Base-by-base conservation (phyloP, 2,797 vertebrate species). In the Rhinoraja longicauda region DNA sequence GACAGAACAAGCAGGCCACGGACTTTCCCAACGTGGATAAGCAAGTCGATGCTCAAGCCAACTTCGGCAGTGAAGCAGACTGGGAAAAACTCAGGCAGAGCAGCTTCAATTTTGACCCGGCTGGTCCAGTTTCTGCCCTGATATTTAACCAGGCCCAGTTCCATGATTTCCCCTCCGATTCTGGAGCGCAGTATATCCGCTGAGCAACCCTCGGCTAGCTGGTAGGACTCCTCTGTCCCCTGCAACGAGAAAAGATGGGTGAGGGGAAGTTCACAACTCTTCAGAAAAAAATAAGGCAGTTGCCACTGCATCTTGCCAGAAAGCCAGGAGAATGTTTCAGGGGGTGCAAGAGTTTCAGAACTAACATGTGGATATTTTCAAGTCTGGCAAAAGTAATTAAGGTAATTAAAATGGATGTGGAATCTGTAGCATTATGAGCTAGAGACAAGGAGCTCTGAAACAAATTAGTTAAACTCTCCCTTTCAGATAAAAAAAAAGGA, bases 121-220 rank as follows among this genome's bases (percentile, higher is more conserved):
- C 98, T 97, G 0, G 95, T 96, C 99, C 99, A 99, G 95, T 98
- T 95, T 62, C 96, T 97, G 53, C 99, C 98, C 95, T 99, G 98
- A 59, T 99, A 99, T 93, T 96, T 97, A 53, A 97, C 91, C 94
- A 99, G 95, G 6, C 96, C 97, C 88, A 99, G 92, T 0, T 99
- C 98, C 96, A 99, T 95, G 70, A 99, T 96, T 95, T 98, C 97
- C 0, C 97, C 98, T 0, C 26, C 93, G 92, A 98, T 94, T 4
- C 97, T 96, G 0, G 98, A 97, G 17, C 98, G 97, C 21, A 98
- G 96, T 32, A 99, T 95, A 94, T 99, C 98, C 0, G 97, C 96
- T 0, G 96, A 94, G 92, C 95, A 97, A 93, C 99, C 99, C 94
- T 99, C 98, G 0, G 93, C 93, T 0, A 99, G 95, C 93, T 98